Conservation (phyloP, 2,113 vertebrate species). For the Lophotis ruficrista region DNA sequence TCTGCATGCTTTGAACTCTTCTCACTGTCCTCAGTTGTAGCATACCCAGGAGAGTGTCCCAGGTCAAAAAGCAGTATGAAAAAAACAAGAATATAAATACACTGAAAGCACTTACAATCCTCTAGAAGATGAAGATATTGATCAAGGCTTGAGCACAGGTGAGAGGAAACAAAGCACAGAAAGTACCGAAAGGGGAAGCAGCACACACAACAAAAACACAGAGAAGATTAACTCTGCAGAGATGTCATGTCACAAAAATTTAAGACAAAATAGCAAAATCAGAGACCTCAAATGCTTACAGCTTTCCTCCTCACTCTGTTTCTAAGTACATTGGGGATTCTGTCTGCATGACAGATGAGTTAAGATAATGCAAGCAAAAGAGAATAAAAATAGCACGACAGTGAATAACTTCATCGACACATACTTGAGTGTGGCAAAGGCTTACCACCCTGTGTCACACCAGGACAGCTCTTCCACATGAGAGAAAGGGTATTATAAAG, state of each 20-base stretch:
- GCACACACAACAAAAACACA: not conserved
- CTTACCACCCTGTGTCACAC: not conserved
- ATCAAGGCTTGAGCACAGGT: not conserved
- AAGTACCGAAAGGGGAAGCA: not conserved
- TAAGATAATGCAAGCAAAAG: not conserved
- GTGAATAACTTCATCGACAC: not conserved
- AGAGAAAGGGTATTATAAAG: not conserved
- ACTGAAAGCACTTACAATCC: not conserved
- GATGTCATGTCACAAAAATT: not conserved
- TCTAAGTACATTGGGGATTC: not conserved
- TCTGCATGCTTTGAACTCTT: not conserved
- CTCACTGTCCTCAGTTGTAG: not conserved
- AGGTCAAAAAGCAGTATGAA: not conserved
- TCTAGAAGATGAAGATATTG: not conserved
- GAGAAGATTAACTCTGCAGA: not conserved
- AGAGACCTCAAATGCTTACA: not conserved
- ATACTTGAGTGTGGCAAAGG: not conserved
- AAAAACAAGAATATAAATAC: not conserved
- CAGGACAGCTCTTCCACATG: fast-evolving
- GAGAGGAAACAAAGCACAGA: not conserved
- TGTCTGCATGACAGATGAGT: not conserved
- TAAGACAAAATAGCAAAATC: not conserved
- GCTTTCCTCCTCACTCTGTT: not conserved
- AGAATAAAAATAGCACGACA: not conserved
- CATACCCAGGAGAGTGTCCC: not conserved